Percentiles rank a stretch among this genome's conserved stretches.
These are phyloP conservation scores for Cettia cetti DNA, from an alignment of 2,113 vertebrate species.

Conservation along the genomic window DNA sequence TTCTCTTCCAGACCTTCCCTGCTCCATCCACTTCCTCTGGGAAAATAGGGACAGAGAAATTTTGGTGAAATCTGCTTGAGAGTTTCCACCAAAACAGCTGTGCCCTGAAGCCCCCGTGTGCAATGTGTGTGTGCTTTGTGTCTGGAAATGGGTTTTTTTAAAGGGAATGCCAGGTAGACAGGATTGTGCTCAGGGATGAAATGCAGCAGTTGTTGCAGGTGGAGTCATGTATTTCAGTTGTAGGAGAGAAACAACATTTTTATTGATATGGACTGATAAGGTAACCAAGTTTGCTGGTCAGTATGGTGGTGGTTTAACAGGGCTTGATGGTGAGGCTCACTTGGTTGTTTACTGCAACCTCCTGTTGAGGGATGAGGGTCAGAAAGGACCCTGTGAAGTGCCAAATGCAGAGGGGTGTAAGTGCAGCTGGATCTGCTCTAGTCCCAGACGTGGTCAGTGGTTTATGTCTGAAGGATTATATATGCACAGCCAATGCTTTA, in stretches of 20 bases:
- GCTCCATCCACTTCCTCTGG: neutral
- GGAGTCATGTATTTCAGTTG: neutral
- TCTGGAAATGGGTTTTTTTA: neutral
- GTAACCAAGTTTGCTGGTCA: neutral
- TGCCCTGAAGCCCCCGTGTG: neutral
- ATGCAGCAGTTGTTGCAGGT: neutral
- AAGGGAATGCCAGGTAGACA: neutral
- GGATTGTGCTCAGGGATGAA: neutral
- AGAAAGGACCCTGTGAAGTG: neutral
- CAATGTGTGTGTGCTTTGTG: neutral
- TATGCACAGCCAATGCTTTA: neutral
- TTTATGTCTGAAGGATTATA: neutral
- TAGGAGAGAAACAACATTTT: neutral
- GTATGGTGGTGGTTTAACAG: neutral
- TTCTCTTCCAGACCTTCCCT: neutral
- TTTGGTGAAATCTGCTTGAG: neutral
- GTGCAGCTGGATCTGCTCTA: neutral
- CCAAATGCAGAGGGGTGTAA: neutral
- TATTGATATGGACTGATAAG: neutral
- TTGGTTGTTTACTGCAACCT: neutral
- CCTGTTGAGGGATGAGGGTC: accelerated
- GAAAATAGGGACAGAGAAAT: neutral
- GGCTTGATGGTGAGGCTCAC: neutral
- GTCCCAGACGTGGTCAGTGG: neutral
- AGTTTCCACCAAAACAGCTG: neutral